phyloP scores from a whole-genome alignment of 2,888 invertebrate species.

The Hydriomena furcata region DNA sequence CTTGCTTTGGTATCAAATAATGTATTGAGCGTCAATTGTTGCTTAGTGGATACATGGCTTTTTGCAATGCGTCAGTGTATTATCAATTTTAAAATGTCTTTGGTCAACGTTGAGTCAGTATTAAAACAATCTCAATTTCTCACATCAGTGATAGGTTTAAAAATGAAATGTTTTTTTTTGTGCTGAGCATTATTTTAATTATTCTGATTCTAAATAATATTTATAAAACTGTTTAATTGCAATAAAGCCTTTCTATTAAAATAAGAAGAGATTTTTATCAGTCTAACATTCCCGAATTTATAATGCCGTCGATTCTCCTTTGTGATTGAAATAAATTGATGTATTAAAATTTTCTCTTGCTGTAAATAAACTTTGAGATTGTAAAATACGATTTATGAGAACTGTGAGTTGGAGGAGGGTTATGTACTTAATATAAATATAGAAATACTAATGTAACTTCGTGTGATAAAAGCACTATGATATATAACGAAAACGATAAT shows the following conservation, averaged over 20 bases:
- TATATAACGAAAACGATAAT: conserved; percentile 26
- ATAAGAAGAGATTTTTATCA: conserved; percentile 35
- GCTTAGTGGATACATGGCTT: too few relatives aligned
- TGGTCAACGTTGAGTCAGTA: conserved; percentile 41
- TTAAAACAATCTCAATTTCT: conserved; percentile 46
- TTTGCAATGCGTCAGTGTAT: background rate
- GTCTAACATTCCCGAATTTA: conserved; percentile 41
- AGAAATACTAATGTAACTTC: conserved; percentile 44
- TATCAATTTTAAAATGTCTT: conserved; percentile 13
- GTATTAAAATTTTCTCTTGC: conserved; percentile 39
- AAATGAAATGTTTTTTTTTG: conserved; percentile 4
- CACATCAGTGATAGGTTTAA: conserved; percentile 31
- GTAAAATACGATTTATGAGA: conserved; percentile 41
- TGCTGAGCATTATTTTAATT: background rate
- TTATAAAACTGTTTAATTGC: too few relatives aligned
- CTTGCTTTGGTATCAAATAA: too few relatives aligned
- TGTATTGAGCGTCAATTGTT: too few relatives aligned
- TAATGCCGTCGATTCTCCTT: conserved; percentile 32
- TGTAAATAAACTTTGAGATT: conserved; percentile 55
- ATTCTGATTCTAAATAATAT: too few relatives aligned
- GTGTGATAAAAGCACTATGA: conserved; percentile 60
- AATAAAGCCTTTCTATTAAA: background rate
- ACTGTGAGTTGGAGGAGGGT: conserved; percentile 54
- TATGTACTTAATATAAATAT: conserved; percentile 71
- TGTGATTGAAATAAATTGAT: conserved; percentile 38